Evolutionary conservation across 2,113 vertebrate species (phyloP).

Genomic region (Dunckerocampus dactyliophorus): DNA sequence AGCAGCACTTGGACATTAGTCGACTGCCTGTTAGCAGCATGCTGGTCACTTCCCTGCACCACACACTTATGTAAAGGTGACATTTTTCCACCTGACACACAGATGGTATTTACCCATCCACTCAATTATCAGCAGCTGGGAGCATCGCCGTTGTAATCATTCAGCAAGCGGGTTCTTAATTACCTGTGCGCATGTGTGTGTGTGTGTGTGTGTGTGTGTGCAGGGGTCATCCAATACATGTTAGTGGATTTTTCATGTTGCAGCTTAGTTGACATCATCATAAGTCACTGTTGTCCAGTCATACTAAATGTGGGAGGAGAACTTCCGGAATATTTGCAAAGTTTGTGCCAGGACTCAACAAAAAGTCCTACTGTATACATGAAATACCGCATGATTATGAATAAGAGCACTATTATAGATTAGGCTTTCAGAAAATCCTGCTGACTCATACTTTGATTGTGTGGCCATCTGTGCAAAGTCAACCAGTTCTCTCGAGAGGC

Average conservation of each 20-base stretch:
- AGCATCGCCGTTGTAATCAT: conserved; percentile 10
- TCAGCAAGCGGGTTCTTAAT: conserved; percentile 16
- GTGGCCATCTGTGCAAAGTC: conserved; percentile 3
- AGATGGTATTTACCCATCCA: conserved; percentile 51
- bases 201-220: not conserved
- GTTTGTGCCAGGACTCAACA: not conserved
- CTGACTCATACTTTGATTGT: conserved; percentile 12
- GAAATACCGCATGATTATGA: not conserved
- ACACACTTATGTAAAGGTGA: conserved; percentile 37
- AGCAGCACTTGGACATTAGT: conserved; percentile 41
- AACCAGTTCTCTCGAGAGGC: not conserved
- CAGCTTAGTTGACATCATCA: not conserved
- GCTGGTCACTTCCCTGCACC: conserved; percentile 36
- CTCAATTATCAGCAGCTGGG: conserved; percentile 47
- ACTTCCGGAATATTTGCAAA: not conserved
- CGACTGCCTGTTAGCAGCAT: conserved; percentile 41
- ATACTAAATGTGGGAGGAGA: not conserved
- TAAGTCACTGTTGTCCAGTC: not conserved
- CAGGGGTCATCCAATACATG: not conserved
- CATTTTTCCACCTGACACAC: conserved; percentile 40
- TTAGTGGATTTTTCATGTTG: not conserved
- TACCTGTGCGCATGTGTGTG: not conserved
- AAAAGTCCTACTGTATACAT: not conserved
- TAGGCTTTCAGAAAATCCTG: conserved; percentile 12
- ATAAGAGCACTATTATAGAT: not conserved